phyloP scores from a whole-genome alignment of 1,140 invertebrate species.

The Schmidtea mediterranea region DNA sequence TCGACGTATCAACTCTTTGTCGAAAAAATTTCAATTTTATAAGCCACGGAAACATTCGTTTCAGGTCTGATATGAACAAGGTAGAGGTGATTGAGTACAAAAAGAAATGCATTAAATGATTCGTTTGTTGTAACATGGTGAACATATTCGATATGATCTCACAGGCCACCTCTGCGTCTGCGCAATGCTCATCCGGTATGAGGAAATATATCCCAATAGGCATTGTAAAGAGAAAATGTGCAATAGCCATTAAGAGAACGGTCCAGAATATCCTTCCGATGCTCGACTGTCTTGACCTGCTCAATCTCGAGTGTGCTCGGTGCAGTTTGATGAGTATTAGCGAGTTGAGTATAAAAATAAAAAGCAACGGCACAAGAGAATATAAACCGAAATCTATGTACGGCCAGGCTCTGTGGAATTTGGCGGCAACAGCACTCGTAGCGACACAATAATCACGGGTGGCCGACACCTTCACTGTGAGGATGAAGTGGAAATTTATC shows the following conservation, averaged over 20 bases:
- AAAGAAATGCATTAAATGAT: constrained; percentile 1
- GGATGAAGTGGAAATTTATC: background rate
- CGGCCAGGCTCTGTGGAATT: background rate
- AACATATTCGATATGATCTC: background rate
- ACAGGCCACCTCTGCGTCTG: background rate
- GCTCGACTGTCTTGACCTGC: background rate
- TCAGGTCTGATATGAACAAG: background rate
- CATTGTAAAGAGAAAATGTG: background rate
- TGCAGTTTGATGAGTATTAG: background rate
- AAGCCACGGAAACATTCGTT: background rate
- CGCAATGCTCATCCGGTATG: background rate
- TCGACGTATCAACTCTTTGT: too few species aligned
- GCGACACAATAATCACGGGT: too few species aligned
- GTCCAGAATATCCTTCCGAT: background rate
- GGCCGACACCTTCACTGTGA: background rate
- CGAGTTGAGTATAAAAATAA: background rate
- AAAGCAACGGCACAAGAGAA: background rate
- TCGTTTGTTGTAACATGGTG: background rate
- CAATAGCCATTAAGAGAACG: background rate
- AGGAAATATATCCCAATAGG: background rate
- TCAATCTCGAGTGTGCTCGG: background rate
- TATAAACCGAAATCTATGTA: background rate
- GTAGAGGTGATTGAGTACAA: background rate
- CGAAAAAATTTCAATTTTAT: too few species aligned
- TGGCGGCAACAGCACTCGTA: too few species aligned